A percentile compares a stretch with the other conserved stretches of the same genome.
phyloP scores from a whole-genome alignment of 1,140 invertebrate genomes.

The Drosophila bocki region DNA sequence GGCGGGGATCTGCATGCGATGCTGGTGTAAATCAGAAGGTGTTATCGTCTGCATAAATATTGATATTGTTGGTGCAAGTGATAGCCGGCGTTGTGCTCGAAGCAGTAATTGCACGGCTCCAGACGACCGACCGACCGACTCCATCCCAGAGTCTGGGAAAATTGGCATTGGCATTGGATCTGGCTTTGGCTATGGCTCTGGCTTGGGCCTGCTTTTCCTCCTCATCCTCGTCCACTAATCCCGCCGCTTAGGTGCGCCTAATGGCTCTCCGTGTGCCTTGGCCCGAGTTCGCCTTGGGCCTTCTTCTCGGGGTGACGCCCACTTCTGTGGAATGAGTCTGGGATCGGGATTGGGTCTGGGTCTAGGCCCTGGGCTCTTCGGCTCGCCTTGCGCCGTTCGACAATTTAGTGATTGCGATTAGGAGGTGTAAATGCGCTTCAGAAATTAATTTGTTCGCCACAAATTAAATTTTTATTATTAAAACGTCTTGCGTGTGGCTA shows the following conservation, averaged over 20 bases:
- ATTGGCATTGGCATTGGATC: conserved; percentile 62
- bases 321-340: conserved; percentile 41
- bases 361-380: conserved; percentile 15
- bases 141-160: conserved; percentile 62
- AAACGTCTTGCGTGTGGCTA: conserved; percentile 74
- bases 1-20: conserved; percentile 73
- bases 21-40: conserved; percentile 82
- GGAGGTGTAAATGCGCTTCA: conserved; percentile 80
- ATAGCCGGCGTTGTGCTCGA: conserved; percentile 80
- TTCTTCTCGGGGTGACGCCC: conserved; percentile 55
- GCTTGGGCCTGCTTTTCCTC: conserved; percentile 11
- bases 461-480: conserved; percentile 84
- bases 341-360: conserved; percentile 18
- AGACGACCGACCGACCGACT: conserved; percentile 16
- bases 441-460: conserved; percentile 81
- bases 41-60: conserved; percentile 84
- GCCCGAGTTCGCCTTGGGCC: conserved; percentile 36
- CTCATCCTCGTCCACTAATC: conserved; percentile 47
- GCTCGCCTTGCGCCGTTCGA: conserved; percentile 58
- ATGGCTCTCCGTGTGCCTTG: conserved; percentile 48
- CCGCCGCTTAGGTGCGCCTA: conserved; percentile 79
- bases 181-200: conserved; percentile 7
- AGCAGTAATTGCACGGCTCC: conserved; percentile 75
- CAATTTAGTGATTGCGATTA: conserved; percentile 83
- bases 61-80: conserved; percentile 82